phyloP scores from a whole-genome alignment of 2,797 vertebrate genomes.

The Acropternis orthonyx region DNA sequence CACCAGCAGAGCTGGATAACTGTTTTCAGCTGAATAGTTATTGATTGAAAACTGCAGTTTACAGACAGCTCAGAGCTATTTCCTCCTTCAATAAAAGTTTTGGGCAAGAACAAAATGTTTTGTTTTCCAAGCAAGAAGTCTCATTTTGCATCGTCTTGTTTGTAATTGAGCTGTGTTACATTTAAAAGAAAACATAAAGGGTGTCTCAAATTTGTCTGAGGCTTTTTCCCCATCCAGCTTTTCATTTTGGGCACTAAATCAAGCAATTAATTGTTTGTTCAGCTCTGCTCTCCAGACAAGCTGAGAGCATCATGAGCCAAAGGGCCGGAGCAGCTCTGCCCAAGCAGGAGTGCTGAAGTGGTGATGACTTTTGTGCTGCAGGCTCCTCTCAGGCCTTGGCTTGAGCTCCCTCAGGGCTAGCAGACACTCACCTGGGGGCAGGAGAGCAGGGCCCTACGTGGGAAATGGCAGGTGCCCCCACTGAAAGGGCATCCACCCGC shows the following conservation, averaged over 20 bases:
- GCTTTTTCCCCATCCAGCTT: neutral
- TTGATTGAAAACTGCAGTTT: conserved; percentile 34
- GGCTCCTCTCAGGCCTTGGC: neutral
- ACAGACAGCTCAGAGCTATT: neutral
- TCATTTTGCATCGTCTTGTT: neutral
- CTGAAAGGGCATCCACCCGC: rapidly evolving
- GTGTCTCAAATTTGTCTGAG: neutral
- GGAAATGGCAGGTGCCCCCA: neutral
- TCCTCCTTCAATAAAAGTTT: neutral
- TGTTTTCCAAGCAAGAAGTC: conserved; percentile 21
- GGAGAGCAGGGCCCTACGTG: neutral
- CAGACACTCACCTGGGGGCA: neutral
- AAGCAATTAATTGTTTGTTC: conserved; percentile 47
- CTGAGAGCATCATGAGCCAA: neutral
- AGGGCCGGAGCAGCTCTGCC: neutral
- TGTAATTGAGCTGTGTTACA: neutral
- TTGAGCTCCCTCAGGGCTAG: rapidly evolving
- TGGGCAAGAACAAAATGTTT: neutral
- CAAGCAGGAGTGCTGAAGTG: neutral
- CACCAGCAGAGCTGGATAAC: neutral
- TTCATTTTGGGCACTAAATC: conserved; percentile 30
- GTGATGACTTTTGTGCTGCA: neutral
- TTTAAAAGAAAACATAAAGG: conserved; percentile 16
- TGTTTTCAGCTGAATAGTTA: neutral
- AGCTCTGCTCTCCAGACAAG: conserved; percentile 14